Evolutionary conservation across 2,113 vertebrate genomes (phyloP).

Genomic region (Galemys pyrenaicus): DNA sequence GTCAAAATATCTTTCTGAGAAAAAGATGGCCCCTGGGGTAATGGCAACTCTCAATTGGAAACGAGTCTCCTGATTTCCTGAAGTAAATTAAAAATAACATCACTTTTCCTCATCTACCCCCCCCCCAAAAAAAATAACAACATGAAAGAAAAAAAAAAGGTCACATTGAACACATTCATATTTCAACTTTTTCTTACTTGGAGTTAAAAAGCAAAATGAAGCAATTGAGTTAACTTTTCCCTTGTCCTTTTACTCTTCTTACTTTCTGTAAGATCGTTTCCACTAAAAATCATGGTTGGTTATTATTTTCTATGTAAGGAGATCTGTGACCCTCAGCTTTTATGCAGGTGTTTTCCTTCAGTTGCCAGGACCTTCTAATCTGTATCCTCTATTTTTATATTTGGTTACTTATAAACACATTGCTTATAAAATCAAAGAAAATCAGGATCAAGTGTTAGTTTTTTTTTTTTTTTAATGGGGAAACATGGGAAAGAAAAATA

Average conservation of each 20-base stretch:
- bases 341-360: not conserved
- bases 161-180: not conserved
- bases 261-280: not conserved
- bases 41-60: not conserved
- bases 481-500: not conserved
- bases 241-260: not conserved
- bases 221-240: not conserved
- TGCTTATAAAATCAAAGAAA: not conserved
- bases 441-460: not conserved
- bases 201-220: not conserved
- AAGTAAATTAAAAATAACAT: not conserved
- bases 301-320: not conserved
- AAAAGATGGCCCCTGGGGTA: not conserved
- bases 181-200: not conserved
- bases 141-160: not conserved
- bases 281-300: no score
- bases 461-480: not conserved
- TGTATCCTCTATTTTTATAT: not conserved
- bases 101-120: not conserved
- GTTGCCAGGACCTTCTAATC: not conserved
- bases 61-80: not conserved
- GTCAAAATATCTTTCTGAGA: not conserved
- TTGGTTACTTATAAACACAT: not conserved
- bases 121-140: not conserved
- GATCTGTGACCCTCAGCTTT: not conserved